Conservation (phyloP, 2,113 vertebrate genomes). For the Pipa parva region DNA sequence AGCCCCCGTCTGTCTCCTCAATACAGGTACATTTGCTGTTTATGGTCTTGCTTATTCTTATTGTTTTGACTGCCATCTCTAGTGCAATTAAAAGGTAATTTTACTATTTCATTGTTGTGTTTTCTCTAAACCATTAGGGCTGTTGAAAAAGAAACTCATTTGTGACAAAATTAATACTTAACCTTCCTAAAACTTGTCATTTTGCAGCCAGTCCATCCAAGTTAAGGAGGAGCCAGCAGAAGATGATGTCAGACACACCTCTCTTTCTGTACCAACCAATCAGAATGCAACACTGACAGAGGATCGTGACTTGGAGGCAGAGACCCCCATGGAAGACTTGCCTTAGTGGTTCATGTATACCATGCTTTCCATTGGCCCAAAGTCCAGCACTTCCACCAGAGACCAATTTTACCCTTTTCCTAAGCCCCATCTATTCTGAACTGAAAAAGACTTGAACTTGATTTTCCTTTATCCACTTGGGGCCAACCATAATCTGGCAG, state of each 20-base stretch:
- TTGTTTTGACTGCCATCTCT: too few species aligned
- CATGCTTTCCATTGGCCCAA: conserved; percentile 27
- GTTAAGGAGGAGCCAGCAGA: conserved; percentile 97
- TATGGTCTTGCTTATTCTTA: neutral
- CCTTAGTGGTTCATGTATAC: conserved; percentile 70
- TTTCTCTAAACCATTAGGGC: too few species aligned
- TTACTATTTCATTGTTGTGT: too few species aligned
- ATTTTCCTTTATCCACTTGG: neutral
- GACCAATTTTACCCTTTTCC: conserved; percentile 15
- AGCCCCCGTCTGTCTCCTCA: conserved; percentile 93
- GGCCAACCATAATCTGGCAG: conserved; percentile 30
- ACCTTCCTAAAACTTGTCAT: too few species aligned
- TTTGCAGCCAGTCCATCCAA: conserved; percentile 90
- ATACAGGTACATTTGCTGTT: conserved; percentile 73
- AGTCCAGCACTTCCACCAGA: conserved; percentile 39
- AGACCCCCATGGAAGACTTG: conserved; percentile 89
- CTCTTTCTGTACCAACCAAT: conserved; percentile 74
- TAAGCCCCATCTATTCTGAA: neutral
- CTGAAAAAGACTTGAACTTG: conserved; percentile 19
- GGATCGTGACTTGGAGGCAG: conserved; percentile 90
- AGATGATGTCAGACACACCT: conserved; percentile 81
- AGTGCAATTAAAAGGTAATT: too few species aligned
- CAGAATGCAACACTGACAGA: conserved; percentile 78
- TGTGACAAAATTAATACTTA: too few species aligned
- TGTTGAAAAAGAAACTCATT: too few species aligned